These are phyloP conservation scores for Tachysurus vachellii DNA, from an alignment of 2,113 vertebrate genomes.

Conservation along the genomic window DNA sequence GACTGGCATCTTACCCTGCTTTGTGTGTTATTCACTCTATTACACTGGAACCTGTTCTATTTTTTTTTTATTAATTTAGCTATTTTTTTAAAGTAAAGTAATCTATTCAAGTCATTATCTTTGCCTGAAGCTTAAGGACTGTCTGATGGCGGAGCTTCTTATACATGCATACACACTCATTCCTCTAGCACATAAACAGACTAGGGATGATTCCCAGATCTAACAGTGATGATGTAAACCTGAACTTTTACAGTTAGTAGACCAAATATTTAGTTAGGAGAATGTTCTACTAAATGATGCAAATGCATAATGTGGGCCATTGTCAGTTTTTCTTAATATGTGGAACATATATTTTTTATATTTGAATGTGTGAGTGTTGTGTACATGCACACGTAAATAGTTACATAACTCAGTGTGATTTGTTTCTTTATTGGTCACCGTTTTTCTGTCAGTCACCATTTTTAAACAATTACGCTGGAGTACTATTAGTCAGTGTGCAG, in stretches of 20 bases:
- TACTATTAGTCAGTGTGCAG: too few species aligned
- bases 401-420: conserved; percentile 80
- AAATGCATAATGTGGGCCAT: background rate
- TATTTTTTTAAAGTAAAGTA: background rate
- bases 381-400: background rate
- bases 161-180: background rate
- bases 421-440: too few species aligned
- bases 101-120: background rate
- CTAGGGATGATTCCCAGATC: background rate
- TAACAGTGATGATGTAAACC: background rate
- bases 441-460: too few species aligned
- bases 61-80: too few species aligned
- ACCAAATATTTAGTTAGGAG: background rate
- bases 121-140: background rate
- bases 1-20: background rate
- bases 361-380: conserved; percentile 18
- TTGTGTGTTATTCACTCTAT: background rate
- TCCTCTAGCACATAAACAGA: background rate
- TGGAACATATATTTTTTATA: background rate
- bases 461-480: too few species aligned
- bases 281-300: background rate
- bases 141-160: background rate
- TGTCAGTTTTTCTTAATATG: background rate
- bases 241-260: background rate
- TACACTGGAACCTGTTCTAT: background rate